Base-by-base conservation (phyloP, 2,797 vertebrate genomes). In the Artibeus jamaicensis region DNA sequence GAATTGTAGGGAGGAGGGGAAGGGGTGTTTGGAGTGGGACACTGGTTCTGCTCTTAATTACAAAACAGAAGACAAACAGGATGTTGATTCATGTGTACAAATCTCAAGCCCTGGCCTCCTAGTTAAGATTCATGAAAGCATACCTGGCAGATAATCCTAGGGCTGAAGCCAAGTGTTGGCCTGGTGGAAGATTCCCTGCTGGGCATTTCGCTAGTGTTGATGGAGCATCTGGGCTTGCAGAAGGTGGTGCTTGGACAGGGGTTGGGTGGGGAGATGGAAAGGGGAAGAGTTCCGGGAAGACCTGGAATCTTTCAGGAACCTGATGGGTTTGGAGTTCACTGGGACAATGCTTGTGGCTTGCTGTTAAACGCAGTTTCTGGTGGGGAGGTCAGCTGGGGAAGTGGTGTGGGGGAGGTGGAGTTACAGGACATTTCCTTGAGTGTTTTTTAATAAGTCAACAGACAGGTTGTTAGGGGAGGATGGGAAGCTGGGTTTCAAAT, bases 11-110 rank as follows among this genome's bases (percentile, higher is more conserved):
- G 78, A 50, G 81, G 57, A 81, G 67, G n/a, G 32, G 22, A n/a
- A 22, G 10, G 42, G 57, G 12, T 34, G 44, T 73, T 77, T 44
- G 57, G 24, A 44, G 62, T 57, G 11, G 55, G 42, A 24, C 16
- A 9, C 79, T 65, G 32, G 57, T 29, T 65, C 59, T 65, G 29
- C 57, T 65, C 59, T 29, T 77, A 86, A 89, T 95, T 86, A 89
- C 37, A 44, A 2, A 29, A 29, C 67, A 21, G 85, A 34, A 70
- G 68, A 95, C 85, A 96, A 96, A 91, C 97, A 97, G 97, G 97
- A 97, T 94, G 97, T 86, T 95, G 97, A 95, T 92, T 96, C 96
- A 97, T 24, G 0, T 26, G 76, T 92, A 34, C 82, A 44, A 77
- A n/a, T 71, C 74, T 95, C 22, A 68, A 53, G 65, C 68, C 46